Evolutionary conservation across 2,888 invertebrate genomes (phyloP).

Genomic region (Nephrotoma appendiculata): DNA sequence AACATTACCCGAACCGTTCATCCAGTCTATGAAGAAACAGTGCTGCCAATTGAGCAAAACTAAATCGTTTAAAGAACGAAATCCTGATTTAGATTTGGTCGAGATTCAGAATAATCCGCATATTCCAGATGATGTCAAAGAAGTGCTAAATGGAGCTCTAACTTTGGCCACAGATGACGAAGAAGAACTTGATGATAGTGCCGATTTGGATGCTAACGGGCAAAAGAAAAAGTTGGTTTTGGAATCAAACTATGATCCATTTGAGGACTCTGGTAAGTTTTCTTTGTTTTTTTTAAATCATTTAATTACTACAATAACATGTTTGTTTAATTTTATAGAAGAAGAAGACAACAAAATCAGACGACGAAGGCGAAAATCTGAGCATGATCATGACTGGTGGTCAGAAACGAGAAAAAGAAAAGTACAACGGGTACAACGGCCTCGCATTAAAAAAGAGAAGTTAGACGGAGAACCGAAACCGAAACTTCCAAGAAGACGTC

Average conservation of each 20-base stretch:
- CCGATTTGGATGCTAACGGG: not conserved
- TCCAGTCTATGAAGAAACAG: constrained; percentile 31
- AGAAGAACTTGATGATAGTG: constrained; percentile 16
- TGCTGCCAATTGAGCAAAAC: constrained; percentile 28
- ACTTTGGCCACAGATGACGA: constrained; percentile 25
- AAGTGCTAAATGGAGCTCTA: constrained; percentile 29
- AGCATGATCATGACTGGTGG: constrained; percentile 33
- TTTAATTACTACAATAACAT: not conserved
- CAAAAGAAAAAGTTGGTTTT: constrained; percentile 14
- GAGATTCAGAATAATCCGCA: constrained; percentile 32
- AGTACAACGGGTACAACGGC: constrained; percentile 23
- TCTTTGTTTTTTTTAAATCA: not conserved
- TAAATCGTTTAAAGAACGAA: constrained; percentile 32
- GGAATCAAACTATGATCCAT: constrained; percentile 27
- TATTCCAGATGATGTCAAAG: constrained; percentile 32
- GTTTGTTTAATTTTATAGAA: constrained; percentile 18
- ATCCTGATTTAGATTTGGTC: constrained; percentile 32
- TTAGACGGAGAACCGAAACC: not conserved
- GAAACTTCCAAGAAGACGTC: not conserved
- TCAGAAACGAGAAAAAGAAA: constrained; percentile 17
- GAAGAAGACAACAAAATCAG: constrained; percentile 24
- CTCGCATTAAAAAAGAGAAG: not conserved
- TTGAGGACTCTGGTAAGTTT: constrained; percentile 26
- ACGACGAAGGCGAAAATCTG: constrained; percentile 28
- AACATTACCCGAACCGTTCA: constrained; percentile 18